Percentiles rank a stretch among this genome's conserved stretches.
These are phyloP conservation scores for Flabesymbios commensalis DNA, from an alignment of 2,888 invertebrate genomes.

Conservation along the genomic window DNA sequence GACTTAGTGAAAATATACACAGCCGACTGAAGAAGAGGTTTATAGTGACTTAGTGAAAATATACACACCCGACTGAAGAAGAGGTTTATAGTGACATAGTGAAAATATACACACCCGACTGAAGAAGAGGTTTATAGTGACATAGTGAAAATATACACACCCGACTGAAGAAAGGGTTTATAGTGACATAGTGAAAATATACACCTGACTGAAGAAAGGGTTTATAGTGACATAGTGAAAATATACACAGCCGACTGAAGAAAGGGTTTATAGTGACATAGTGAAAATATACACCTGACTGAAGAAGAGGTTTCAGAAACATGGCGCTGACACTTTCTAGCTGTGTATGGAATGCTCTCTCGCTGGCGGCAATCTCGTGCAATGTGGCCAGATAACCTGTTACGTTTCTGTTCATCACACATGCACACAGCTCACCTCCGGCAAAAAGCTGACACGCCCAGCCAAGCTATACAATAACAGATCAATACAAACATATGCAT, in stretches of 20 bases:
- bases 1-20: too few species aligned
- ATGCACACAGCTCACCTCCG: slow-evolving; percentile 53
- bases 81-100: too few species aligned
- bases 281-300: slow-evolving; percentile 6
- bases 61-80: too few species aligned
- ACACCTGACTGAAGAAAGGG: not conserved
- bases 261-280: not conserved
- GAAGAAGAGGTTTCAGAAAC: slow-evolving; percentile 47
- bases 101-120: not conserved
- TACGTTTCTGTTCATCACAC: slow-evolving; percentile 35
- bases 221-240: not conserved
- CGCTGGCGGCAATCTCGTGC: slow-evolving; percentile 54
- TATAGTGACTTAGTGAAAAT: too few species aligned
- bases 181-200: not conserved
- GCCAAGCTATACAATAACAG: not conserved
- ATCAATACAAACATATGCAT: too few species aligned
- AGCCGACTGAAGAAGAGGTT: too few species aligned
- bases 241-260: not conserved
- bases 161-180: not conserved
- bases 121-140: too few species aligned
- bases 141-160: not conserved
- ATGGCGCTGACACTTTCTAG: slow-evolving; percentile 43
- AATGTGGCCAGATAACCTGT: slow-evolving; percentile 37
- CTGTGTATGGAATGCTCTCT: slow-evolving; percentile 47
- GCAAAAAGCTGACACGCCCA: slow-evolving; percentile 26